phyloP scores from a whole-genome alignment of 2,113 vertebrate genomes.

The Tachuris rubrigastra region DNA sequence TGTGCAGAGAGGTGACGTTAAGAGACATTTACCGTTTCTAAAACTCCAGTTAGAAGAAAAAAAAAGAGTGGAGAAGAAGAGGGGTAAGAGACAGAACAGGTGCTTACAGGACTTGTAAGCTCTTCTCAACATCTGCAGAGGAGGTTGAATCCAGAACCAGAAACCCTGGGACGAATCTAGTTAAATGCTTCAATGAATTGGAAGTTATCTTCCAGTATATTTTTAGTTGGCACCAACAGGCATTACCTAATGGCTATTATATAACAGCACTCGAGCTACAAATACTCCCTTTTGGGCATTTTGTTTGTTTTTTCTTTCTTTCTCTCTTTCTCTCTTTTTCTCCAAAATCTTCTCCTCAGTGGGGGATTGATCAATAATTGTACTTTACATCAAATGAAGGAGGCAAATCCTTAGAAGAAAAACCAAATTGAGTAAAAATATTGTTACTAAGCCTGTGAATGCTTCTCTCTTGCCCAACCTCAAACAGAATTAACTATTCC shows the following conservation, averaged over 20 bases:
- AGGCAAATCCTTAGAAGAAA: constrained; percentile 39
- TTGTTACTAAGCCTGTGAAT: constrained; percentile 7
- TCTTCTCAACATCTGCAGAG: background rate
- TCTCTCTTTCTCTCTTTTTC: background rate
- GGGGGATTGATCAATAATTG: constrained; percentile 2
- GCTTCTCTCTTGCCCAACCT: constrained; percentile 37
- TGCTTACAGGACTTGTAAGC: background rate
- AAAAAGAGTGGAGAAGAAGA: background rate
- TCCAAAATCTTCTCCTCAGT: background rate
- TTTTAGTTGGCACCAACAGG: constrained; percentile 65
- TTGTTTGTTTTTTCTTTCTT: background rate
- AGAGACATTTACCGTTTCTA: background rate
- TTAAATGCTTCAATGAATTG: constrained; percentile 60
- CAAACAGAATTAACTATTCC: constrained; percentile 66
- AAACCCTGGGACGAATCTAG: background rate
- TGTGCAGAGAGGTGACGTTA: background rate
- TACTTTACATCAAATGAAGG: constrained; percentile 1
- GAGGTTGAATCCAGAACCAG: background rate
- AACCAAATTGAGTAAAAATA: constrained; percentile 44
- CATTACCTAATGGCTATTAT: constrained; percentile 68
- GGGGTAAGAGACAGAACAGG: background rate
- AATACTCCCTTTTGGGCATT: background rate
- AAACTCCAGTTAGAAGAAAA: background rate
- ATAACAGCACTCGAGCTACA: constrained; percentile 52
- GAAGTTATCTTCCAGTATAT: constrained; percentile 57